phyloP scores from a whole-genome alignment of 2,113 vertebrate genomes.

The Psilopsiagon aymara region DNA sequence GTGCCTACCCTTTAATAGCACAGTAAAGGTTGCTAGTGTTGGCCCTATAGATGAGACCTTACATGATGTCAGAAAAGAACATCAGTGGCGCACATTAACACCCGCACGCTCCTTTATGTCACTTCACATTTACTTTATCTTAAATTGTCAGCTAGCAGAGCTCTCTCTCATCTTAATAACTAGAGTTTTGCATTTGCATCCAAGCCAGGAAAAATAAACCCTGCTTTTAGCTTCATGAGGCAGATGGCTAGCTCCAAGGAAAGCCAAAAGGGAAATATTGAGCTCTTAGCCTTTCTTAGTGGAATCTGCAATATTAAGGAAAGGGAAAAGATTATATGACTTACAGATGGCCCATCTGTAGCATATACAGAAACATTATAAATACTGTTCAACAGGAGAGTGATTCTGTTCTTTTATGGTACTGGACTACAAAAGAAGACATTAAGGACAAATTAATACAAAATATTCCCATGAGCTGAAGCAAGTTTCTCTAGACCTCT shows the following conservation, averaged over 20 bases:
- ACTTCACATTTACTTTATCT: constrained; percentile 79
- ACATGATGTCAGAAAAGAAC: constrained; percentile 75
- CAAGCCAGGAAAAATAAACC: constrained; percentile 78
- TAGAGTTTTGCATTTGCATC: constrained; percentile 72
- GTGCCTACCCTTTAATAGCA: constrained; percentile 64
- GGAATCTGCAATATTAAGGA: neutral
- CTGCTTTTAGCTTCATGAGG: constrained; percentile 66
- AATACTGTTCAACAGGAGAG: neutral
- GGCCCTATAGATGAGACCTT: constrained; percentile 71
- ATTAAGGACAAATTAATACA: neutral
- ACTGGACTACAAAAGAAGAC: neutral
- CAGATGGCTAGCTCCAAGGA: constrained; percentile 65
- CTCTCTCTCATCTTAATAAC: constrained; percentile 76
- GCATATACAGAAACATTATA: neutral
- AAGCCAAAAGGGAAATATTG: constrained; percentile 42
- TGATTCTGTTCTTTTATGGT: neutral
- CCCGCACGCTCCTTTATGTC: constrained; percentile 74
- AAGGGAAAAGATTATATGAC: neutral
- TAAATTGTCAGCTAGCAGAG: constrained; percentile 79
- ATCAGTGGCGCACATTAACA: constrained; percentile 72
- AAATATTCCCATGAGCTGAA: neutral
- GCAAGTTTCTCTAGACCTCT: neutral
- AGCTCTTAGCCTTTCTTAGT: constrained; percentile 22
- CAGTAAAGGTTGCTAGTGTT: constrained; percentile 53
- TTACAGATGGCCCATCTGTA: neutral